Evolutionary conservation across 1,140 invertebrate species (phyloP).

Genomic region (Hesperophylax magnus): DNA sequence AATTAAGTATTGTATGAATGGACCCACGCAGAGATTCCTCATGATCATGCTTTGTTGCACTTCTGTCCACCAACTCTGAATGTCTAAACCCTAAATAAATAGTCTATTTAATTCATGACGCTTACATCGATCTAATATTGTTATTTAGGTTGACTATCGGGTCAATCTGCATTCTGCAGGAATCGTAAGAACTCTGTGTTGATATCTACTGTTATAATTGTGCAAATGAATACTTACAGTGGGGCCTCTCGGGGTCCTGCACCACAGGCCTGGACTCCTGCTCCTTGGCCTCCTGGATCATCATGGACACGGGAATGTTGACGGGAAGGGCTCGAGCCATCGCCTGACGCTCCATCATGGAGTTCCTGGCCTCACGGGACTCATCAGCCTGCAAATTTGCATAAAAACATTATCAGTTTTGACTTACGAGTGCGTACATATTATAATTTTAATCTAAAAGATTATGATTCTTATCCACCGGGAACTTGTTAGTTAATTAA

Average conservation of each 20-base stretch:
- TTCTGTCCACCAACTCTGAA: too few relatives aligned
- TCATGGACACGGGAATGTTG: slow-evolving; percentile 71
- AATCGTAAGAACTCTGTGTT: too few relatives aligned
- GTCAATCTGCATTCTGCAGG: too few relatives aligned
- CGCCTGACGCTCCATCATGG: slow-evolving; percentile 66
- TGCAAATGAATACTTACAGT: slow-evolving; percentile 68
- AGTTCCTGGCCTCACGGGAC: slow-evolving; percentile 63
- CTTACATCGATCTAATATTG: too few relatives aligned
- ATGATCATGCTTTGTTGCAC: too few relatives aligned
- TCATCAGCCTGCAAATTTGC: slow-evolving; percentile 56
- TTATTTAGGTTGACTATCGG: too few relatives aligned
- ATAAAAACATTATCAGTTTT: background rate
- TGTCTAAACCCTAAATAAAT: too few relatives aligned
- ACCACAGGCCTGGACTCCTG: slow-evolving; percentile 54
- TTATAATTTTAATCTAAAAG: background rate
- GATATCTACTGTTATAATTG: too few relatives aligned
- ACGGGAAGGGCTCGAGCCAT: slow-evolving; percentile 69
- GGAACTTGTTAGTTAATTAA: too few relatives aligned
- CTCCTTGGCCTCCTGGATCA: slow-evolving; percentile 63
- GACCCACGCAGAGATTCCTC: too few relatives aligned
- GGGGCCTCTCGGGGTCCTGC: slow-evolving; percentile 70
- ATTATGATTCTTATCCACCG: background rate
- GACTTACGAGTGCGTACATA: background rate
- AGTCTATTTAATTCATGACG: too few relatives aligned
- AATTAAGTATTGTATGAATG: too few relatives aligned